Percentiles rank a stretch among this genome's conserved stretches.
Conservation (phyloP, 2,797 vertebrate species). For the Rhabdophis nuchalis region DNA sequence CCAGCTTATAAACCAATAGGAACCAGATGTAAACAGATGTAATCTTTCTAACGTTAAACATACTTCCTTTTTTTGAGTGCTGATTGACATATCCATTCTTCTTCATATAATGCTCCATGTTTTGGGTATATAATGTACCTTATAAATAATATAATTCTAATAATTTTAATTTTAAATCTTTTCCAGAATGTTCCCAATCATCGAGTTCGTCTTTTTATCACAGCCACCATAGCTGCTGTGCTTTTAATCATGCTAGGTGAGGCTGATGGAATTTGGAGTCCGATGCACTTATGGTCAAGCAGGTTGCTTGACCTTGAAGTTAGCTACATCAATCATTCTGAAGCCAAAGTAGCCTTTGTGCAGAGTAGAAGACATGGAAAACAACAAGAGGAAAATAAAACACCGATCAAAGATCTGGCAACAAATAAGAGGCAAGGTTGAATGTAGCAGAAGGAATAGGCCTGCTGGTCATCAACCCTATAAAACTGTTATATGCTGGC, state of each 20-base stretch:
- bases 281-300: neutral
- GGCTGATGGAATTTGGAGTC: neutral
- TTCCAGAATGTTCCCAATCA: neutral
- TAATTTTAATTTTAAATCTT: neutral
- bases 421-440: neutral
- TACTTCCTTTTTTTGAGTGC: neutral
- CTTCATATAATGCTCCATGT: neutral
- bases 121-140: neutral
- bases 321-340: neutral
- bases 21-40: neutral
- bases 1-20: neutral
- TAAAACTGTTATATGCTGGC: neutral
- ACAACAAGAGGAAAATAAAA: neutral
- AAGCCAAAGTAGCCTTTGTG: neutral
- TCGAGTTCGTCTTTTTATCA: neutral
- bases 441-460: neutral
- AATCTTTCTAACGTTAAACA: neutral
- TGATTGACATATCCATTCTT: neutral
- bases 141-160: neutral
- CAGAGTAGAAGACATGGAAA: neutral
- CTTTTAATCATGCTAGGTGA: neutral
- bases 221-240: neutral
- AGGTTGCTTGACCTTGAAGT: neutral
- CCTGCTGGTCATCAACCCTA: neutral
- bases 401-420: neutral